Evolutionary conservation across 2,888 invertebrate species (phyloP).

Genomic region (Cataglyphis livida): DNA sequence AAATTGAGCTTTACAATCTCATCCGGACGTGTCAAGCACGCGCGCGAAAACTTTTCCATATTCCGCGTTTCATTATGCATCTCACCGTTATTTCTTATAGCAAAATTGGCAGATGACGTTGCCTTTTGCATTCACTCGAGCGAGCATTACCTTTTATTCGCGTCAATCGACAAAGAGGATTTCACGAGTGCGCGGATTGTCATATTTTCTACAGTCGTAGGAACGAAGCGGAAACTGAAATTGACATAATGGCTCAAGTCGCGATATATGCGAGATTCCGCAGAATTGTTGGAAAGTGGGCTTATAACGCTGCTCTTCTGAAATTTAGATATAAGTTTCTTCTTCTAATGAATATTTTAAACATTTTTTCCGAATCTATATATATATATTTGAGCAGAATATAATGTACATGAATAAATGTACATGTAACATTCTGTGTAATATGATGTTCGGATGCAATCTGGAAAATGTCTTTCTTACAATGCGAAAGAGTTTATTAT

Average conservation of each 20-base stretch:
- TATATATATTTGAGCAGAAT: background rate
- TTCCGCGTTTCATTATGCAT: slow-evolving; percentile 33
- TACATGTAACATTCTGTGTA: background rate
- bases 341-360: background rate
- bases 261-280: background rate
- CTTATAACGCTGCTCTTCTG: background rate
- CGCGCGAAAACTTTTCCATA: slow-evolving; percentile 13
- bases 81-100: slow-evolving; percentile 27
- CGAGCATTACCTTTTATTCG: slow-evolving; percentile 25
- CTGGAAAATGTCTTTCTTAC: background rate
- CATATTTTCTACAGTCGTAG: background rate
- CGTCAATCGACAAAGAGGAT: slow-evolving; percentile 37
- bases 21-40: slow-evolving; percentile 13
- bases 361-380: background rate
- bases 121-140: slow-evolving; percentile 3
- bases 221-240: slow-evolving; percentile 22
- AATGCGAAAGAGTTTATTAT: background rate
- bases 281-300: background rate
- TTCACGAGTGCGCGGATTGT: slow-evolving; percentile 2
- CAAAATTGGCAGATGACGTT: slow-evolving; percentile 26
- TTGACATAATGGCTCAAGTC: slow-evolving; percentile 19
- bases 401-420: background rate
- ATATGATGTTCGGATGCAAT: slow-evolving; percentile 6
- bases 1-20: slow-evolving; percentile 55
- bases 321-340: background rate